A percentile compares a stretch with the other conserved stretches of the same genome.
These are phyloP conservation scores for Atrichornis clamosus DNA, from an alignment of 2,113 vertebrate species.

Conservation along the genomic window DNA sequence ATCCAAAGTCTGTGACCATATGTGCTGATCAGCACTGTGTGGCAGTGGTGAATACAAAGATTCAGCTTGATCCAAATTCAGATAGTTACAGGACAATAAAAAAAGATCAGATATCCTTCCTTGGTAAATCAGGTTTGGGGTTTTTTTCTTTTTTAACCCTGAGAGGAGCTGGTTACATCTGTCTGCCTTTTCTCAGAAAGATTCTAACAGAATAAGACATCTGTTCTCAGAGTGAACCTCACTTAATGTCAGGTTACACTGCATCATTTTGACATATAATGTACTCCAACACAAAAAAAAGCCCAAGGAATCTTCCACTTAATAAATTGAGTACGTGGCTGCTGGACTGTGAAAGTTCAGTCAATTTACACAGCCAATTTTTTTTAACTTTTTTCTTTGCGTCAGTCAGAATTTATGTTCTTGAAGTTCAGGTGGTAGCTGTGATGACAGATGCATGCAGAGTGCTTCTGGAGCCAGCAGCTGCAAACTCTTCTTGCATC, in stretches of 20 bases:
- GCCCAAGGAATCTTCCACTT: background rate
- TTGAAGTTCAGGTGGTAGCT: slow-evolving; percentile 27
- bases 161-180: background rate
- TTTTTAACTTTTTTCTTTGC: background rate
- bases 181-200: background rate
- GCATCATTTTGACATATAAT: slow-evolving; percentile 2
- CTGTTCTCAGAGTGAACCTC: slow-evolving; percentile 12
- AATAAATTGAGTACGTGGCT: background rate
- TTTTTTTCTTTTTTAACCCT: background rate
- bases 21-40: background rate
- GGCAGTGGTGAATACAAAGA: background rate
- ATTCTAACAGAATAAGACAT: background rate
- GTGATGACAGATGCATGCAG: background rate
- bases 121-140: background rate
- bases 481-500: background rate
- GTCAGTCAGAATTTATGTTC: background rate
- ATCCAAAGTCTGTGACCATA: background rate
- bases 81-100: background rate
- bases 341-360: background rate
- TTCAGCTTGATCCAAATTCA: background rate
- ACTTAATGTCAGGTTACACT: background rate
- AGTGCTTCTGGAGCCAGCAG: background rate
- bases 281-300: background rate
- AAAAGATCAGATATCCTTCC: background rate
- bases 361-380: background rate